Base-by-base conservation (phyloP, 1,140 invertebrate genomes). In the Streblospio benedicti region DNA sequence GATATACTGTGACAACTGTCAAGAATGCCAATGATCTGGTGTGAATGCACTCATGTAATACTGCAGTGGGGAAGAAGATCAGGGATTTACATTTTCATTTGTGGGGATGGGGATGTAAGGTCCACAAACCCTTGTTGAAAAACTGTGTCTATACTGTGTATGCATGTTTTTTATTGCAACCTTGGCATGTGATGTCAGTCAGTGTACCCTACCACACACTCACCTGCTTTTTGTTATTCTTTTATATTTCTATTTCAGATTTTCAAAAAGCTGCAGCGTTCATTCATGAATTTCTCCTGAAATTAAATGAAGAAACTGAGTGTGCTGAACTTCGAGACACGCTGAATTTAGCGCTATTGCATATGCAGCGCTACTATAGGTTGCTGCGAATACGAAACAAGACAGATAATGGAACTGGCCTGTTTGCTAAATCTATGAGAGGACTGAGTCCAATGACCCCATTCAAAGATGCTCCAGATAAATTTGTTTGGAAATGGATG, bases 261-360 rank as follows among this genome's bases (percentile, higher is more conserved):
- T 78, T 78, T 64, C 75, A 78, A 61, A 78, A 78, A 62, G 71
- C 73, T 52, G 73, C 76, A 52, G 73, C 76, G 62, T 75, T 75
- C 51, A 71, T 78, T 55, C 73, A 77, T 62, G 75, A 78, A 62
- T 78, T 78, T 68, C 56, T 78, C 20, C 63, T 78, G 20, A 78
- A 78, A 58, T 64, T 78, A 25, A 72, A 65, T 55, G 75, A 76
- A 62, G 74, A 75, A 67, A 68, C 66, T 47, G 73, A 76, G 65
- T 74, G 75, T 67, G 74, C 76, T 28, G 74, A 76, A 60, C 65
- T 78, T 12, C 65, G 76, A 41, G 76, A 78, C 63, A 68, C 75
- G 4, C 65, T 78, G 16, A 75, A 76, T 49, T 54, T 77, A 33
- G 74, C 74, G 14, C 62, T 78, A 9, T 65, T 77, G 51, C 75